Evolutionary conservation across 2,888 invertebrate genomes (phyloP), one percentile per base, ranked within the genome.

Genomic region (Brenthis daphne): DNA sequence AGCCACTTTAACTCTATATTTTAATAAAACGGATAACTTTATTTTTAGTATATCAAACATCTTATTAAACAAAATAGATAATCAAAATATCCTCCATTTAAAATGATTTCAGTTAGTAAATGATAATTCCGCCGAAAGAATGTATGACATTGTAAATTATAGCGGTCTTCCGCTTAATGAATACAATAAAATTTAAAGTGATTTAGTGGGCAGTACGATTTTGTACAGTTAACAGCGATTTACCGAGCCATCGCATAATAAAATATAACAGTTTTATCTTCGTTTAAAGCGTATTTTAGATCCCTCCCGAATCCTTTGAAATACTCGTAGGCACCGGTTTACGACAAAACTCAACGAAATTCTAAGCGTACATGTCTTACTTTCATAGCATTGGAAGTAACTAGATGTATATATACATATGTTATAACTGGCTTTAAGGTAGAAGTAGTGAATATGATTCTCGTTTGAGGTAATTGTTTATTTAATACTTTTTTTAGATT

Each of bases 151-250:
- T 20, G 20, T 63, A 67, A 67, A 55, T 55, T 55, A 60, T 37
- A 16, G 58, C 60, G 50, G 55, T 48, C 60, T 48, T 54, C 68
- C 68, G 51, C 53, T 58, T 70, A 70, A 70, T 70, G 67, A 67
- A 61, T 48, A 54, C 57, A 57, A 65, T 63, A 70, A 68, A 67
- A 65, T 51, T 54, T 14, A 43, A 33, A 51, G 60, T 60, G 57
- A 70, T 68, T 70, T 70, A 65, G 51, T 54, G 57, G 63, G 37
- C 20, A 16, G 47, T 54, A 48, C 16, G 57, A 67, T 64, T 66
- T 53, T 54, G 65, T 67, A 50, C 64, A 60, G 53, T 51, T 61
- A 50, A 64, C 60, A 56, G 61, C 48, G 61, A 68, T 65, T 68
- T 65, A 70, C 48, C 51, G 61, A 61, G 57, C 60, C 56, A n/a